A percentile compares a stretch with the other conserved stretches of the same genome.
Conservation (phyloP, 1,140 invertebrate genomes). For the Trichomalopsis sarcophagae region DNA sequence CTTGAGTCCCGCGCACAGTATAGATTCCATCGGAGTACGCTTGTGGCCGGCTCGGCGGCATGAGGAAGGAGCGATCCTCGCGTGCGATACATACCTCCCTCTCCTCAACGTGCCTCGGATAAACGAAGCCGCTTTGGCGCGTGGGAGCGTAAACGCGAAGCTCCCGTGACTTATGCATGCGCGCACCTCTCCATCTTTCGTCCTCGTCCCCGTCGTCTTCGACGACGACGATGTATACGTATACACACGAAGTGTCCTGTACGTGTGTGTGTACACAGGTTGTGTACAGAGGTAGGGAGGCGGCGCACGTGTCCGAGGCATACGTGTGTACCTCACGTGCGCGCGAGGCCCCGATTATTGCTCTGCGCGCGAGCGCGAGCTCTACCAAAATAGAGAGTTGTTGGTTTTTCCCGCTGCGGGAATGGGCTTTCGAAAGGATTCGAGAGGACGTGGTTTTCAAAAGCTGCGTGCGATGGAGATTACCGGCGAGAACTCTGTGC, state of each 20-base stretch:
- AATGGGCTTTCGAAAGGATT: background rate
- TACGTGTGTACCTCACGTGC: background rate
- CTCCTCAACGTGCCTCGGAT: background rate
- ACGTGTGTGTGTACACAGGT: background rate
- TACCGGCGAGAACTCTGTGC: background rate
- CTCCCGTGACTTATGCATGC: conserved; percentile 40
- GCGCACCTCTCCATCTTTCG: conserved; percentile 8
- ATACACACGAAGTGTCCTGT: background rate
- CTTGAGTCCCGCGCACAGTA: background rate
- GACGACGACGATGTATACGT: background rate
- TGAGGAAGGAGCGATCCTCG: conserved; percentile 24
- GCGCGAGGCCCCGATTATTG: conserved; percentile 20
- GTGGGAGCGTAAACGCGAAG: conserved; percentile 43
- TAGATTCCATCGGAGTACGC: conserved; percentile 26
- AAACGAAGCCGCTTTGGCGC: conserved; percentile 16
- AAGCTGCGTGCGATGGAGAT: background rate
- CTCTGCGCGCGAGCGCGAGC: background rate
- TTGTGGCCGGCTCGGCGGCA: background rate
- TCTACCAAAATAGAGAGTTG: background rate
- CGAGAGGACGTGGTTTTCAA: background rate
- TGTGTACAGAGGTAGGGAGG: conserved; percentile 1
- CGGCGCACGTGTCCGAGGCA: background rate
- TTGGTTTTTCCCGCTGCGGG: background rate
- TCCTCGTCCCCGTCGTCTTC: background rate
- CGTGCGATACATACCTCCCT: conserved; percentile 24